These are phyloP conservation scores for Panthera uncia DNA, from an alignment of 2,113 vertebrate species.

Conservation along the genomic window DNA sequence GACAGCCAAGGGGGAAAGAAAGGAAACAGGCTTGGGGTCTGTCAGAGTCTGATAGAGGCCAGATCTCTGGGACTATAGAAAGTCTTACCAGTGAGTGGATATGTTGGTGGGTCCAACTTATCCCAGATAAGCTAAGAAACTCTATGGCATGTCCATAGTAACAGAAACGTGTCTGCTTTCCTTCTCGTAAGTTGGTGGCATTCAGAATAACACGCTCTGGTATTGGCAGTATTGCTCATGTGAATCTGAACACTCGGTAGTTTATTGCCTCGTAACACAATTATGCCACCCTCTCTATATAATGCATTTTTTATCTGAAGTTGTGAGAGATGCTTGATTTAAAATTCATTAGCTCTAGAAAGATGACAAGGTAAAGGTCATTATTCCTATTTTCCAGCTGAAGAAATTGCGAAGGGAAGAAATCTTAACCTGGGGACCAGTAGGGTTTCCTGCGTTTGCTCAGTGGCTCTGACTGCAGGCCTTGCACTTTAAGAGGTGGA, in stretches of 20 bases:
- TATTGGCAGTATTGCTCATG: not conserved
- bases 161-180: not conserved
- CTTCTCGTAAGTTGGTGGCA: conserved; percentile 22
- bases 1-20: not conserved
- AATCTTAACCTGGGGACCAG: not conserved
- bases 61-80: conserved; percentile 1
- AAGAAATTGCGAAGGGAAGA: conserved; percentile 38
- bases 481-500: not conserved
- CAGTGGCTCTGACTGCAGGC: not conserved
- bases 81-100: not conserved
- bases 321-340: conserved; percentile 37
- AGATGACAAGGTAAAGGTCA: not conserved
- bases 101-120: conserved; percentile 20
- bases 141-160: not conserved
- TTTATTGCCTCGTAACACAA: conserved; percentile 16
- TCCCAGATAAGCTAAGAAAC: conserved; percentile 48
- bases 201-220: not conserved
- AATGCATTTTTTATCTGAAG: conserved; percentile 28
- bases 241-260: conserved; percentile 13
- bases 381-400: conserved; percentile 25
- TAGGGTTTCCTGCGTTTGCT: not conserved
- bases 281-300: not conserved
- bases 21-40: not conserved
- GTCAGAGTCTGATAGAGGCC: not conserved
- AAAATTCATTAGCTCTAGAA: conserved; percentile 28